These are phyloP conservation scores for Diglossa brunneiventris DNA, from an alignment of 2,113 vertebrate genomes.

Conservation along the genomic window DNA sequence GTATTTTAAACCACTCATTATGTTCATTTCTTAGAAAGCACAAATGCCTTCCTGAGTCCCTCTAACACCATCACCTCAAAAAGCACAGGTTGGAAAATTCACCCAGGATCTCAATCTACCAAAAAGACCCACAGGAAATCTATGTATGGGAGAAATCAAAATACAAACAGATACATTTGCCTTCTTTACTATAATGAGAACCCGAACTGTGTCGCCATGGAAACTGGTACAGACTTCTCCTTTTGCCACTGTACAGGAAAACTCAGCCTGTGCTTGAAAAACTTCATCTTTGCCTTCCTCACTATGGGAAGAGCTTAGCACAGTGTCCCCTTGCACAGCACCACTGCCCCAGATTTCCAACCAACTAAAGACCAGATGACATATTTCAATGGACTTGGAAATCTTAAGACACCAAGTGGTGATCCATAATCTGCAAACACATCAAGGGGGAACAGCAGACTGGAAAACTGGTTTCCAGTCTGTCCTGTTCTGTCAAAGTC, in stretches of 20 bases:
- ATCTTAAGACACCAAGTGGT: not conserved
- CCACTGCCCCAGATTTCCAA: not conserved
- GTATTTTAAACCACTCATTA: not conserved
- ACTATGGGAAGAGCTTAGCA: not conserved
- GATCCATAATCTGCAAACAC: not conserved
- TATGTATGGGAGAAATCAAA: not conserved
- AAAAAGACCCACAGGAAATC: not conserved
- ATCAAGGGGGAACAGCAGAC: not conserved
- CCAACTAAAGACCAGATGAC: not conserved
- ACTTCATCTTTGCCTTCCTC: not conserved
- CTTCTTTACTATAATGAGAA: not conserved
- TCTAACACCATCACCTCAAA: not conserved
- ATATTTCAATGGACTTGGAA: not conserved
- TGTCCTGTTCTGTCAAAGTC: not conserved
- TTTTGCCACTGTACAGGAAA: not conserved
- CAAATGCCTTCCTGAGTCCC: not conserved
- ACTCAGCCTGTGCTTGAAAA: not conserved
- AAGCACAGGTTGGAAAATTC: constrained; percentile 15
- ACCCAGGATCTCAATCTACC: not conserved
- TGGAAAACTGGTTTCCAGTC: not conserved
- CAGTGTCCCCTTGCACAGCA: not conserved
- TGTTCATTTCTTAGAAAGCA: not conserved
- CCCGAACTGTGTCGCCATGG: not conserved
- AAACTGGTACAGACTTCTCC: not conserved
- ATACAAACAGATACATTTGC: not conserved